A percentile compares a stretch with the other conserved stretches of the same genome.
Conservation (phyloP, 2,797 vertebrate genomes). For the Otolemur crassicaudatus region DNA sequence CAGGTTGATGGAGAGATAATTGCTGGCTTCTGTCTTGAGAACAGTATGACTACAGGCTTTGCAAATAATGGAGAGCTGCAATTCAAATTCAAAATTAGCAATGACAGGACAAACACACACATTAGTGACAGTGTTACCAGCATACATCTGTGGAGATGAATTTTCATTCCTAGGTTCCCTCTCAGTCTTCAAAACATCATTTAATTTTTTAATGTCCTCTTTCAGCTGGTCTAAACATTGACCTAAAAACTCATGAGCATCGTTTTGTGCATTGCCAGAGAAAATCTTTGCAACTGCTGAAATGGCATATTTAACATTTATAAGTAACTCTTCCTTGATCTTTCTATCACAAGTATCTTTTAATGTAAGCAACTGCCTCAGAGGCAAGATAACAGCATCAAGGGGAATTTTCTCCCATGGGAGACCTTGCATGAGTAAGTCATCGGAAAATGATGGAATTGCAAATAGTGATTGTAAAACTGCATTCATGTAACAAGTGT, state of each 20-base stretch:
- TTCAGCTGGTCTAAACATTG: slow-evolving; percentile 97
- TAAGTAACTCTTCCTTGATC: slow-evolving; percentile 94
- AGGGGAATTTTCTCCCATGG: slow-evolving; percentile 94
- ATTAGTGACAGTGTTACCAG: slow-evolving; percentile 87
- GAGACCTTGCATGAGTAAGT: slow-evolving; percentile 94
- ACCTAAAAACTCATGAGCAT: slow-evolving; percentile 96
- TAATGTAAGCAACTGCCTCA: slow-evolving; percentile 94
- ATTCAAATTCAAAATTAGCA: slow-evolving; percentile 96
- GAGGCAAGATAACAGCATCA: slow-evolving; percentile 94
- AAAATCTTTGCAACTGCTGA: slow-evolving; percentile 96
- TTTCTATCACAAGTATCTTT: slow-evolving; percentile 94
- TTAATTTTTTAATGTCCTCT: slow-evolving; percentile 95
- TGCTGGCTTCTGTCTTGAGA: neutral
- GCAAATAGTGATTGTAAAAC: slow-evolving; percentile 96
- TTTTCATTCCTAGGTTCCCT: slow-evolving; percentile 84
- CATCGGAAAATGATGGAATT: slow-evolving; percentile 94
- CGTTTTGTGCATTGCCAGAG: slow-evolving; percentile 95
- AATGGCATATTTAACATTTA: slow-evolving; percentile 95
- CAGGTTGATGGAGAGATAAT: slow-evolving; percentile 28
- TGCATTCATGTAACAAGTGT: slow-evolving; percentile 98
- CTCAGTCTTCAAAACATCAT: slow-evolving; percentile 91
- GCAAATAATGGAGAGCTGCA: slow-evolving; percentile 95
- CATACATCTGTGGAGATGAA: slow-evolving; percentile 35
- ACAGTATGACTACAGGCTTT: slow-evolving; percentile 85
- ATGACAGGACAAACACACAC: slow-evolving; percentile 94